These are phyloP conservation scores for Sciurus niger DNA, from an alignment of 2,113 vertebrate genomes.

Conservation along the genomic window DNA sequence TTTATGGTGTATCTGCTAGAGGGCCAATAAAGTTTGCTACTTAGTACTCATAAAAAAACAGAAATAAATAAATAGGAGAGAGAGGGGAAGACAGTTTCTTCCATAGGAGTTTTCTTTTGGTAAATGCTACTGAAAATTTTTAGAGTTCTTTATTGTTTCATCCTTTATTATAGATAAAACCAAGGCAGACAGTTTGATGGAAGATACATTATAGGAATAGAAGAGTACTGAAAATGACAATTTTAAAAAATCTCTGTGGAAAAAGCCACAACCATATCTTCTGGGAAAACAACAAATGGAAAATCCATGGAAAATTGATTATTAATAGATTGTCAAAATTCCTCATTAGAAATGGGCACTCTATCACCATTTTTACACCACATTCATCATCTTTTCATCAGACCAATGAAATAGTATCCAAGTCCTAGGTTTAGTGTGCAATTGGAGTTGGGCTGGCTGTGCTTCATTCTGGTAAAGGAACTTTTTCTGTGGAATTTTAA, in stretches of 20 bases:
- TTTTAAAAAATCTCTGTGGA: not conserved
- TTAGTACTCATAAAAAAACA: not conserved
- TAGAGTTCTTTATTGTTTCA: not conserved
- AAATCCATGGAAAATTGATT: slow-evolving; percentile 69
- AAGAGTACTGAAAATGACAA: not conserved
- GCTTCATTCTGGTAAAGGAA: not conserved
- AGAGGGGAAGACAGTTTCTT: not conserved
- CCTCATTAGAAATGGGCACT: slow-evolving; percentile 6
- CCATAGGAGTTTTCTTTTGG: not conserved
- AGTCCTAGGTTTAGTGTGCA: not conserved
- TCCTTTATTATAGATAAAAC: slow-evolving; percentile 33
- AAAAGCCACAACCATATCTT: slow-evolving; percentile 40
- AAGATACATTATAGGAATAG: not conserved
- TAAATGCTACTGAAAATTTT: not conserved
- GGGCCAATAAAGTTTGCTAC: not conserved
- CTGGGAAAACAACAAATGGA: slow-evolving; percentile 33
- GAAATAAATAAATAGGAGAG: not conserved
- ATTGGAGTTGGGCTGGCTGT: not conserved
- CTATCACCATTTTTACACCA: slow-evolving; percentile 41
- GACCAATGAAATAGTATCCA: not conserved
- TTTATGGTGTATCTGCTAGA: not conserved
- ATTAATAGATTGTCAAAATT: slow-evolving; percentile 61
- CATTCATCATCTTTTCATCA: slow-evolving; percentile 51
- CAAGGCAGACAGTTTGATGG: slow-evolving; percentile 17
- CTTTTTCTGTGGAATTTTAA: not conserved